These are phyloP conservation scores for Scaeva pyrastri DNA, from an alignment of 2,888 invertebrate species.

Conservation along the genomic window DNA sequence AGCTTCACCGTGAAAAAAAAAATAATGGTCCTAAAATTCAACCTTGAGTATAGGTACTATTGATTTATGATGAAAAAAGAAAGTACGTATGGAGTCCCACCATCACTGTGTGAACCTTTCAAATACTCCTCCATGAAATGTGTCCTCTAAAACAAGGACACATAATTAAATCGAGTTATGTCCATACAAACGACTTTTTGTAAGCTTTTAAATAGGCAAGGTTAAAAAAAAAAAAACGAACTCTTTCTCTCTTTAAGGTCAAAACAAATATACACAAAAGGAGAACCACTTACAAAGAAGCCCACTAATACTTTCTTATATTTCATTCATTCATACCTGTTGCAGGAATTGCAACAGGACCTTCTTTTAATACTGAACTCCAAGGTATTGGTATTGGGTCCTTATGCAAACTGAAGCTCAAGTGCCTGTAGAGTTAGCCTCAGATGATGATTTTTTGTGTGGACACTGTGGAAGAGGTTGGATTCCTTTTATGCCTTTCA, in stretches of 20 bases:
- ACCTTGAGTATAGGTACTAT: slow-evolving; percentile 32
- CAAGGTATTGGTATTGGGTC: too few species aligned
- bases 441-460: neutral
- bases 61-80: slow-evolving; percentile 5
- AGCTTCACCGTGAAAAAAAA: neutral
- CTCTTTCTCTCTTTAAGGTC: slow-evolving; percentile 4
- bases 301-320: neutral
- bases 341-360: slow-evolving; percentile 69
- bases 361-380: neutral
- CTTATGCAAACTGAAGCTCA: slow-evolving; percentile 19
- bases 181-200: neutral
- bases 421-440: neutral
- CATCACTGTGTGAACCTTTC: neutral
- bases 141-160: slow-evolving; percentile 4
- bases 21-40: neutral
- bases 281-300: slow-evolving; percentile 5
- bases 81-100: neutral
- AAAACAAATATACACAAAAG: slow-evolving; percentile 40
- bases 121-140: slow-evolving; percentile 1
- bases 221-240: neutral
- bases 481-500: slow-evolving; percentile 12
- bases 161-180: neutral
- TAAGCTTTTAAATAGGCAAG: slow-evolving; percentile 6
- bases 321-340: slow-evolving; percentile 58
- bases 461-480: neutral